A percentile compares a stretch with the other conserved stretches of the same genome.
Conservation (phyloP, 1,140 invertebrate species). For the Trichomalopsis sarcophagae region DNA sequence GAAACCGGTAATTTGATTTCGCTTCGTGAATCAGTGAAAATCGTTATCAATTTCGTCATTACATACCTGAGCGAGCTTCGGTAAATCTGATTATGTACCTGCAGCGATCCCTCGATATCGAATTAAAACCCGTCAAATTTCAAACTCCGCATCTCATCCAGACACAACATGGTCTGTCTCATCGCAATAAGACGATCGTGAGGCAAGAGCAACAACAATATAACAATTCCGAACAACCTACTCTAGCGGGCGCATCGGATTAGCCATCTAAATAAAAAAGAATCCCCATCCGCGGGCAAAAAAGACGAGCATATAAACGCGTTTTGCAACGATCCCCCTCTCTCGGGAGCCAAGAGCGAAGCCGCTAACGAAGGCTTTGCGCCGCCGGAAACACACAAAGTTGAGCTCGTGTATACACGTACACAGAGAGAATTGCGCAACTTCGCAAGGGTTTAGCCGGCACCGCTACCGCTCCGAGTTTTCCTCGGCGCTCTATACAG, state of each 20-base stretch:
- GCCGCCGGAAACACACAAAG: constrained; percentile 9
- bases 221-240: too few relatives aligned
- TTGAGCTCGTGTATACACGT: background rate
- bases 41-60: too few relatives aligned
- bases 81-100: too few relatives aligned
- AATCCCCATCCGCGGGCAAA: background rate
- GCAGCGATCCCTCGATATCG: too few relatives aligned
- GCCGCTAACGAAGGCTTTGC: constrained; percentile 18
- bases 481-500: background rate
- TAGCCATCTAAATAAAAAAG: background rate
- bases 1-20: too few relatives aligned
- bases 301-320: background rate
- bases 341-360: background rate
- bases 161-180: too few relatives aligned
- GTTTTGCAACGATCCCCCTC: constrained; percentile 11
- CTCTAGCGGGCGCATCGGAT: background rate
- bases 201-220: too few relatives aligned
- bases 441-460: background rate
- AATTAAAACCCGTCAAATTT: too few relatives aligned
- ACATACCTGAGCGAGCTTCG: too few relatives aligned
- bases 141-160: too few relatives aligned
- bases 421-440: background rate
- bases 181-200: too few relatives aligned
- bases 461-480: background rate
- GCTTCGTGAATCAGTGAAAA: too few relatives aligned